A percentile compares a stretch with the other conserved stretches of the same genome.
Evolutionary conservation across 2,113 vertebrate genomes (phyloP).

Genomic region (Thalassoma bifasciatum): DNA sequence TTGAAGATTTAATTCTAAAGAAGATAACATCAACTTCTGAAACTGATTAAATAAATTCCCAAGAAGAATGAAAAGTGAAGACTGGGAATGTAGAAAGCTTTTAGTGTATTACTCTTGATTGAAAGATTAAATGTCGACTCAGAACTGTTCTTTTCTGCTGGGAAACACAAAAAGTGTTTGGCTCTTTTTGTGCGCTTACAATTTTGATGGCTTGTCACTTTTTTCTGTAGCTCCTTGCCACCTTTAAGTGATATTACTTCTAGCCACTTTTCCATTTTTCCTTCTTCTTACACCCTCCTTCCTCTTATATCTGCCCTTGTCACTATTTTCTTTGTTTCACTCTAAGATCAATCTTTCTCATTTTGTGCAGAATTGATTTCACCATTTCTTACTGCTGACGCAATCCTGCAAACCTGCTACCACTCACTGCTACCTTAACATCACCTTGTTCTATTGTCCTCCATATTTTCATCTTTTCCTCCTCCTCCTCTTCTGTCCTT

Average conservation of each 20-base stretch:
- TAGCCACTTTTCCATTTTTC: slow-evolving; percentile 38
- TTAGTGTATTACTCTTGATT: neutral
- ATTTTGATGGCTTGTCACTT: neutral
- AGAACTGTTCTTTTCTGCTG: too few relatives aligned
- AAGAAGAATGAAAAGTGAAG: neutral
- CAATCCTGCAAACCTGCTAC: slow-evolving; percentile 45
- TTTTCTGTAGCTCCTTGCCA: slow-evolving; percentile 27
- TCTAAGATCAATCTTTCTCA: slow-evolving; percentile 78
- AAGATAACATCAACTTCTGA: neutral
- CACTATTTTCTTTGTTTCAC: slow-evolving; percentile 69
- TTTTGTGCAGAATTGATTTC: slow-evolving; percentile 78
- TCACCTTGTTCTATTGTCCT: slow-evolving; percentile 36
- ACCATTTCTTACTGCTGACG: slow-evolving; percentile 65
- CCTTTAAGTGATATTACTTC: slow-evolving; percentile 40
- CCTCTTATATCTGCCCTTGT: slow-evolving; percentile 34
- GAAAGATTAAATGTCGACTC: neutral
- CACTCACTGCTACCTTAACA: slow-evolving; percentile 7
- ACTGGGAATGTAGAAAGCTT: neutral
- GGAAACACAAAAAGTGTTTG: neutral
- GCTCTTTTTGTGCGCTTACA: neutral
- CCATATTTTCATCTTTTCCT: slow-evolving; percentile 43
- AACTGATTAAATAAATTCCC: neutral
- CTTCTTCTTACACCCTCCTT: neutral
- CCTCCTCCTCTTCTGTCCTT: slow-evolving; percentile 25
- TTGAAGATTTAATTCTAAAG: neutral